phyloP scores from a whole-genome alignment of 2,797 vertebrate genomes.

The Remorina albescens region DNA sequence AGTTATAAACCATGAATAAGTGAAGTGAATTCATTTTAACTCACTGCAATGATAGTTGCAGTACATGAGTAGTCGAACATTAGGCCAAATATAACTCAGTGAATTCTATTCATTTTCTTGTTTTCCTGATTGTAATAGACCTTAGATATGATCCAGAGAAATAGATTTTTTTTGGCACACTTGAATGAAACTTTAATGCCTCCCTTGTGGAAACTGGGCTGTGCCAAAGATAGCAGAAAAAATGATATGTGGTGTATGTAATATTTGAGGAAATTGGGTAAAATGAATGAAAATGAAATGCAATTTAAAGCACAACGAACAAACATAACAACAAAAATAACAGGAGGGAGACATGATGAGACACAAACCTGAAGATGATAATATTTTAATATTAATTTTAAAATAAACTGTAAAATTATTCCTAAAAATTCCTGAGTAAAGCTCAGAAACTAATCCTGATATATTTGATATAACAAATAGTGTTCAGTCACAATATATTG shows the following conservation, averaged over 20 bases:
- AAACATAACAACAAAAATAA: too few species aligned
- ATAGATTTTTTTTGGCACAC: slow-evolving; percentile 9
- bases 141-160: not conserved
- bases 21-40: not conserved
- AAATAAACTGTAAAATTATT: not conserved
- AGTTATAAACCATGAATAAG: not conserved
- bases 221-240: slow-evolving; percentile 22
- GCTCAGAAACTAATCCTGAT: not conserved
- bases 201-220: slow-evolving; percentile 26
- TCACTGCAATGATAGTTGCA: not conserved
- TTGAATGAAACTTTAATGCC: slow-evolving; percentile 29
- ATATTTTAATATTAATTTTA: not conserved
- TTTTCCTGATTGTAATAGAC: slow-evolving; percentile 3
- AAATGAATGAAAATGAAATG: slow-evolving; percentile 26
- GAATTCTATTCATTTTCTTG: not conserved
- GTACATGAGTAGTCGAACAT: slow-evolving; percentile 1
- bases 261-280: slow-evolving; percentile 7
- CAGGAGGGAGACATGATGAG: not conserved
- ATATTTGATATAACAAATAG: not conserved
- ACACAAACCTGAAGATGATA: slow-evolving; percentile 5
- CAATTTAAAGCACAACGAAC: slow-evolving; percentile 28
- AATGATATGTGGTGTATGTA: slow-evolving; percentile 14
- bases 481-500: too few species aligned
- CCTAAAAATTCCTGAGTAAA: not conserved
- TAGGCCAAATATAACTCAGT: not conserved